Percentiles rank a stretch among this genome's conserved stretches.
phyloP scores from a whole-genome alignment of 1,140 invertebrate species.

The Saccostrea echinata region DNA sequence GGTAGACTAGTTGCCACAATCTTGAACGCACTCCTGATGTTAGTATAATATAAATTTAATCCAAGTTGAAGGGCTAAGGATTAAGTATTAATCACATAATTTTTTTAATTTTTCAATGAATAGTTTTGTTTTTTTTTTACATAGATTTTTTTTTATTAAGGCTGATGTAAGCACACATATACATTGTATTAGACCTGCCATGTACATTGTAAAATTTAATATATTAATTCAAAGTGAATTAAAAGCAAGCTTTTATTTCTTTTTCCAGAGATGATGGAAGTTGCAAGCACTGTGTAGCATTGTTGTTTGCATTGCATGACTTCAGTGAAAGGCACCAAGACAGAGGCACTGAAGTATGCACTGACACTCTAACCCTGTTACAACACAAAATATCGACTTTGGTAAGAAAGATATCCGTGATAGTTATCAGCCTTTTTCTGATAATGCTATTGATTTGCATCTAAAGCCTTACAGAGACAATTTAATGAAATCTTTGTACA shows the following conservation, averaged over 20 bases:
- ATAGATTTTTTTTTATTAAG: too few relatives aligned
- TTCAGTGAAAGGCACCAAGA: neutral
- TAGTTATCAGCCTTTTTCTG: neutral
- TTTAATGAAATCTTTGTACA: slow-evolving; percentile 12
- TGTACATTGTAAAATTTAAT: too few relatives aligned
- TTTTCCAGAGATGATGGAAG: slow-evolving; percentile 29
- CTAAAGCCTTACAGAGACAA: neutral
- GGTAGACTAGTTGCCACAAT: too few relatives aligned
- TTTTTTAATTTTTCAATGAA: too few relatives aligned
- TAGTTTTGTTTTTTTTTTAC: too few relatives aligned
- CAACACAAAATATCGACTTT: neutral
- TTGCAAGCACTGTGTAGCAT: slow-evolving; percentile 43
- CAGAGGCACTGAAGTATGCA: slow-evolving; percentile 16
- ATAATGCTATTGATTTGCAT: neutral
- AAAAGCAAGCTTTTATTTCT: neutral
- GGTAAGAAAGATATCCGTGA: neutral
- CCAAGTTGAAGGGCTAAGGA: too few relatives aligned
- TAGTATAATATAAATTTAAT: too few relatives aligned
- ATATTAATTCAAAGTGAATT: too few relatives aligned
- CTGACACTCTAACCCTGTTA: slow-evolving; percentile 1
- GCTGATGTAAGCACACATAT: too few relatives aligned
- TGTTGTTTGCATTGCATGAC: slow-evolving; percentile 14
- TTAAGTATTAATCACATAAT: too few relatives aligned
- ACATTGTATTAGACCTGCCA: too few relatives aligned
- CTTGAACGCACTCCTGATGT: too few relatives aligned